Evolutionary conservation across 2,113 vertebrate genomes (phyloP), one percentile per base, ranked within the genome.

Genomic region (Ailurus styani): DNA sequence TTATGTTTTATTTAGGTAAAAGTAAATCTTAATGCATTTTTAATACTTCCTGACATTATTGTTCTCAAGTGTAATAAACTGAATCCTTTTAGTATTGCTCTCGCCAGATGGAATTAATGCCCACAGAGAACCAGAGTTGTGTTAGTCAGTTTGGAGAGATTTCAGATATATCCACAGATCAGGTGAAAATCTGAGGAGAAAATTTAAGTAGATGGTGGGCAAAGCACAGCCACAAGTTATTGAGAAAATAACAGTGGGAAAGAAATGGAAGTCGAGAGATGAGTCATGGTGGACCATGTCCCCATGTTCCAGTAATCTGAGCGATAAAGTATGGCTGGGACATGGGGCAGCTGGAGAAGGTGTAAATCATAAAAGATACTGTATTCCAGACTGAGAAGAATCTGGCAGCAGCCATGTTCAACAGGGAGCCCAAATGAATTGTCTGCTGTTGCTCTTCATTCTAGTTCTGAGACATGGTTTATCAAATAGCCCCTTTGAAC

Each of bases 301-400:
- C 5, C 25, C 2, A 3, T 68, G 23, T 60, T 91, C 25, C 50
- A 27, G 23, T 10, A 79, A 20, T 10, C 13, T 5, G 81, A 91
- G 40, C 0, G 0, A 37, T 50, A 66, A 1, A 21, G 2, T 84
- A n/a, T 4, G 29, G 2, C 6, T 82, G 50, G n/a, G 2, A 23
- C 5, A 23, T 9, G 29, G 9, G 4, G 3, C 5, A 9, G 2
- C 6, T 10, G 47, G 47, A 70, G 14, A 55, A 82, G 20, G 15
- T 55, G 4, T 85, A 21, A 42, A 4, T 47, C 72, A 68, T 18
- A 20, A 84, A 84, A 62, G 31, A 5, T 9, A 60, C 3, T 12
- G 1, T 25, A 54, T 54, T 81, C 42, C 21, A 85, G 7, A 94
- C 7, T 29, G 11, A 47, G 50, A 40, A 42, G 37, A 60, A 5